Evolutionary conservation across 2,888 invertebrate genomes (phyloP), one percentile per base, ranked within the genome.

Genomic region (Elysia crispata): DNA sequence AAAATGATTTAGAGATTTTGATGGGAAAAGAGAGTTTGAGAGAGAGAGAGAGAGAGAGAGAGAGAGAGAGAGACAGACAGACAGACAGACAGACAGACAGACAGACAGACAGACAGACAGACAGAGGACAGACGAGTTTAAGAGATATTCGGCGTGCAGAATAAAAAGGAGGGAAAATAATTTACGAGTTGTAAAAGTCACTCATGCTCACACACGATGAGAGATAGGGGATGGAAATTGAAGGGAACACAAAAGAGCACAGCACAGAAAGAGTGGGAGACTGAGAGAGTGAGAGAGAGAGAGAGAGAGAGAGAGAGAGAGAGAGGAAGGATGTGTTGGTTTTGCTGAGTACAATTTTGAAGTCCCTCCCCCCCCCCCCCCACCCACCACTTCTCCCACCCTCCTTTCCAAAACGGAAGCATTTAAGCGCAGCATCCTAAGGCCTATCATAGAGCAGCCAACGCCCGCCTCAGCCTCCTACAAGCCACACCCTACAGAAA

Each of bases 231-330:
- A 54, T 20, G 20, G 54, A 54, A 13, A 54, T 20, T 15, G 13
- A 54, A 13, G 20, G 13, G 20, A 13, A 15, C 54, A 54, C 54
- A 54, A 20, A 54, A 20, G 54, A 54, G 54, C 13, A 20, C 13
- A 20, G 20, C 13, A 54, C 13, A 54, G 54, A 54, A 20, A 54
- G 54, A 54, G 54, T 15, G 20, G 20, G 54, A 54, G 54, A 54
- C 13, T 15, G 54, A 54, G 54, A 54, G 54, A 54, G 54, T 15
- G 54, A 54, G 54, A 54, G 54, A 54, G 54, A 54, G 54, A 54
- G 54, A 54, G 54, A 54, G 54, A 54, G 54, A 54, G 54, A 54
- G 54, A 54, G 54, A 54, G 54, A 54, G 54, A 54, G 54, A 54
- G 54, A 54, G 54, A 54, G 54, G 20, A 20, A 54, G 54, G 20